Evolutionary conservation across 2,113 vertebrate species (phyloP), one percentile per base, ranked within the genome.

Genomic region (Sebastes fasciatus): DNA sequence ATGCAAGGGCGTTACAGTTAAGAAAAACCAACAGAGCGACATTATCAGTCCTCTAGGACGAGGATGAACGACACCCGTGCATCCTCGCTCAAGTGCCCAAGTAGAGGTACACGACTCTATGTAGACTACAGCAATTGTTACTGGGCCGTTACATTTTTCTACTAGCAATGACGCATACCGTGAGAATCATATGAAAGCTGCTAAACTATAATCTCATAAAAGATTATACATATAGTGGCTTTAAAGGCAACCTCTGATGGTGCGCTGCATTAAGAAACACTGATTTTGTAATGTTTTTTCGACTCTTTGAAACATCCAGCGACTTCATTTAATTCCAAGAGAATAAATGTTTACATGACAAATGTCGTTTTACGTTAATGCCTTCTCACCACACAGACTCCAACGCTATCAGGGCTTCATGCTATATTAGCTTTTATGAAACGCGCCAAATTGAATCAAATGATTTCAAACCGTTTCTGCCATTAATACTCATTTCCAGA

Each of bases 401-500:
- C 42, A 77, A 81, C 19, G 52, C 66, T 14, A 66, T 69, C 46
- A 65, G 11, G 23, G 14, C 49, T 74, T 87, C 63, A 85, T 91
- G 86, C 79, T 57, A 21, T 83, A 83, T 89, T 86, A 87, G 78
- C 61, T 80, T 69, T 89, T 78, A 77, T 83, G 63, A 83, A 91
- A 86, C 64, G 13, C 52, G 64, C 71, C 60, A 84, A 90, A 90
- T 91, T 72, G 55, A 89, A 89, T 86, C 64, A 85, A 88, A 85
- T 82, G 54, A 68, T 80, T 34, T 84, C 49, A 73, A 71, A 65
- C 40, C 57, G 9, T 77, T 80, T 49, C 16, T 73, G 49, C 63
- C 84, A 92, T 92, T 90, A 92, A 90, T 92, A 81, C 76, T 89
- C 45, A 88, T 92, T 91, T 88, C 65, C 75, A 70, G 42, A 43